phyloP scores from a whole-genome alignment of 1,140 invertebrate species.

The Sycophila sp. region DNA sequence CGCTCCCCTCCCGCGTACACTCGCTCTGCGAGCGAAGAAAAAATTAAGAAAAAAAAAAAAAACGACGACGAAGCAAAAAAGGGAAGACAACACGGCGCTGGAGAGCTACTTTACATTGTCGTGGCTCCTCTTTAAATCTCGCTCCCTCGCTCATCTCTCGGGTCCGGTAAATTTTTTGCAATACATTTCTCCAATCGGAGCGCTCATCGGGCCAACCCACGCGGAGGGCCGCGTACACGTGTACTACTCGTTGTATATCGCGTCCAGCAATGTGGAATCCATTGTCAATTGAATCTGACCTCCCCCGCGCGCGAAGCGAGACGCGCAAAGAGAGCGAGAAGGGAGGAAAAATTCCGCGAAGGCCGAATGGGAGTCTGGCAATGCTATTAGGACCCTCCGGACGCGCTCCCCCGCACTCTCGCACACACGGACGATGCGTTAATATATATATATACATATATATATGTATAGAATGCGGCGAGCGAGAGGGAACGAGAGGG shows the following conservation, averaged over 20 bases:
- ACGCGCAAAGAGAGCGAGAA: not conserved
- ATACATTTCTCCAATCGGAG: conserved; percentile 23
- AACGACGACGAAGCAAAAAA: not conserved
- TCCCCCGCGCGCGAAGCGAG: not conserved
- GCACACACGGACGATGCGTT: not conserved
- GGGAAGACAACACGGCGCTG: not conserved
- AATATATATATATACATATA: too few species aligned
- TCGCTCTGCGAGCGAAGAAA: not conserved
- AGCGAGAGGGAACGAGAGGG: not conserved
- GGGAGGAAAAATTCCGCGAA: conserved; percentile 22
- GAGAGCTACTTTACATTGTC: conserved; percentile 34
- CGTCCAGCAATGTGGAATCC: conserved; percentile 29
- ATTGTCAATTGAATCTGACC: conserved; percentile 30
- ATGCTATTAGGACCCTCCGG: not conserved
- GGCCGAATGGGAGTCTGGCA: conserved; percentile 8
- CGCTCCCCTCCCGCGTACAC: not conserved
- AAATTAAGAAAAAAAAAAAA: too few species aligned
- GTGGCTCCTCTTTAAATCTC: conserved; percentile 28
- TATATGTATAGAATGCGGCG: not conserved
- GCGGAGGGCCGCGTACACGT: not conserved
- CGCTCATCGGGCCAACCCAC: not conserved
- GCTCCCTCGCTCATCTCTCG: not conserved
- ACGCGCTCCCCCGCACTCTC: not conserved
- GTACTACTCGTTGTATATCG: conserved; percentile 25
- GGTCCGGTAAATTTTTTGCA: not conserved